Percentiles rank a stretch among this genome's conserved stretches.
phyloP scores from a whole-genome alignment of 2,797 vertebrate species.

The Syngnathus rostellatus region DNA sequence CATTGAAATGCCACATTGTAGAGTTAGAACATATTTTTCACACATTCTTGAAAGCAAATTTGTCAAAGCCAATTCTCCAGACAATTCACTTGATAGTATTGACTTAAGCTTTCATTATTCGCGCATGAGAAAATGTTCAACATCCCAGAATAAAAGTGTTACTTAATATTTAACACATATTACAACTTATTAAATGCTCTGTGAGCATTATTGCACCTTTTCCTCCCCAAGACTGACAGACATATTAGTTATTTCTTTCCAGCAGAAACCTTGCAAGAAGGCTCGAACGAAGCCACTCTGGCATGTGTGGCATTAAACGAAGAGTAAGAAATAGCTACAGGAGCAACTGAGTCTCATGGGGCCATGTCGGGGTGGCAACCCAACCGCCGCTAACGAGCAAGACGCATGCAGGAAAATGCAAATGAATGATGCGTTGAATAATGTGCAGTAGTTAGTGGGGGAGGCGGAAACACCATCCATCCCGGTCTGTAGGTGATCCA shows the following conservation, averaged over 20 bases:
- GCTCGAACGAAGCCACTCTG: conserved; percentile 12
- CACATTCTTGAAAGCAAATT: no score
- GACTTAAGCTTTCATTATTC: neutral
- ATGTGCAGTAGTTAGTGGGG: conserved; percentile 1
- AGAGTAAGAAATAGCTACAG: conserved; percentile 39
- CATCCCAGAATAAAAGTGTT: conserved; percentile 30
- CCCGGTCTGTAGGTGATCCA: conserved; percentile 54
- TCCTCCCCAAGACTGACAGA: conserved; percentile 15
- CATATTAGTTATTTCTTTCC: conserved; percentile 17
- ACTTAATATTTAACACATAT: neutral
- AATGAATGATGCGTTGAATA: neutral
- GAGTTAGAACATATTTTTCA: no score
- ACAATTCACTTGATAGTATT: neutral
- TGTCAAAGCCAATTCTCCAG: no score
- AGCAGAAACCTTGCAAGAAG: conserved; percentile 11
- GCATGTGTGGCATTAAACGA: conserved; percentile 8
- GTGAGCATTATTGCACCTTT: neutral
- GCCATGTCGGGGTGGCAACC: conserved; percentile 16
- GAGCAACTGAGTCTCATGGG: conserved; percentile 22
- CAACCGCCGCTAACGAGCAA: conserved; percentile 8
- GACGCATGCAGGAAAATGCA: neutral
- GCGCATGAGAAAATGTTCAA: conserved; percentile 16
- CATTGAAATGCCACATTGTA: neutral
- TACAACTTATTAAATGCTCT: neutral
- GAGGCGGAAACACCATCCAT: conserved; percentile 46